Percentiles rank a stretch among this genome's conserved stretches.
Evolutionary conservation across 2,113 vertebrate species (phyloP).

Genomic region (Pyrgilauda ruficollis): DNA sequence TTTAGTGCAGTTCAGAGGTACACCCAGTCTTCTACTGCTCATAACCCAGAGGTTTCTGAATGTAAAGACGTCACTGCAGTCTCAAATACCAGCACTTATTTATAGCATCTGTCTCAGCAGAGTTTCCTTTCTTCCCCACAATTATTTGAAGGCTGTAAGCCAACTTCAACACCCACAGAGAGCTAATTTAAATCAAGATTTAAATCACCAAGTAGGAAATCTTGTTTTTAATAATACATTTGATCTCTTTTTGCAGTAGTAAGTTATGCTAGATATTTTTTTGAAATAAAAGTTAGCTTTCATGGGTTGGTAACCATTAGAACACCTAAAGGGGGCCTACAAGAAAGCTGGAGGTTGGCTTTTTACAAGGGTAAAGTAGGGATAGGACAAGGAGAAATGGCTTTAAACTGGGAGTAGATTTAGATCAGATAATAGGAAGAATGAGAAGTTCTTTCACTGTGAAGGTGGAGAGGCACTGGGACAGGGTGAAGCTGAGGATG

Average conservation of each 20-base stretch:
- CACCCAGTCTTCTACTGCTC: background rate
- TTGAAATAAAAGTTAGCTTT: background rate
- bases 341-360: background rate
- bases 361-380: background rate
- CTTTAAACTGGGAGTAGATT: background rate
- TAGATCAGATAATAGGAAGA: background rate
- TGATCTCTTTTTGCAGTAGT: background rate
- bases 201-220: slow-evolving; percentile 21
- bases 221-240: slow-evolving; percentile 28
- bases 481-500: background rate
- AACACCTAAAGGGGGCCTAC: background rate
- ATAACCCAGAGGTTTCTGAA: background rate
- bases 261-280: background rate
- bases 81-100: slow-evolving; percentile 19
- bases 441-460: background rate
- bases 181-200: slow-evolving; percentile 30
- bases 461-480: background rate
- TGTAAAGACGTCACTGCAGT: background rate
- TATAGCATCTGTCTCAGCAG: slow-evolving; percentile 10
- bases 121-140: slow-evolving; percentile 34
- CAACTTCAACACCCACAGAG: slow-evolving; percentile 1
- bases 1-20: background rate
- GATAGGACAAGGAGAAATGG: background rate
- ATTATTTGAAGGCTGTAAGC: slow-evolving; percentile 42
- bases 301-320: background rate